phyloP scores from a whole-genome alignment of 1,140 invertebrate genomes.

The Zeugodacus cucurbitae region DNA sequence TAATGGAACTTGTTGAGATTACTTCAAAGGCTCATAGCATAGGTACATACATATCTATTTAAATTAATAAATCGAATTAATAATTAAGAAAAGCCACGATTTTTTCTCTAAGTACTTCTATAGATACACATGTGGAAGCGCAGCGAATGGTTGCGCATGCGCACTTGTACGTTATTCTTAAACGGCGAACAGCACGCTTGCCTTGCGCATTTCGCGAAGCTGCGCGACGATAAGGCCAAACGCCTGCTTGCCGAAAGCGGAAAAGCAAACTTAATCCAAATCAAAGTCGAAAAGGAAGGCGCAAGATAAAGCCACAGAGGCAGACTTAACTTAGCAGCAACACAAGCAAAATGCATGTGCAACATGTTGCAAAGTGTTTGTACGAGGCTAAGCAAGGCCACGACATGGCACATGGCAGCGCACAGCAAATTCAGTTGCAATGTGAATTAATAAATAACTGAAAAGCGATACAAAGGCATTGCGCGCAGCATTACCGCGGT shows the following conservation, averaged over 20 bases:
- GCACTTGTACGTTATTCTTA: slow-evolving; percentile 11
- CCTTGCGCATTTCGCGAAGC: not conserved
- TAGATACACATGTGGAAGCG: not conserved
- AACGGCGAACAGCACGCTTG: not conserved
- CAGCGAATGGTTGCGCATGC: slow-evolving; percentile 27
- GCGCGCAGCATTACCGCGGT: not conserved
- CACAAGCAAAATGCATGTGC: not conserved
- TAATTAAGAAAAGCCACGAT: not conserved
- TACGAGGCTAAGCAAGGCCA: not conserved
- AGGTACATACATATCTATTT: too few relatives aligned
- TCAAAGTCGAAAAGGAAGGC: slow-evolving; percentile 20
- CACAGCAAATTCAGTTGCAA: not conserved
- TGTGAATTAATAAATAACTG: slow-evolving; percentile 30
- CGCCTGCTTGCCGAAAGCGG: not conserved
- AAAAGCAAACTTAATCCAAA: not conserved
- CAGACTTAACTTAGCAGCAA: not conserved
- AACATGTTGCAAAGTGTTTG: not conserved
- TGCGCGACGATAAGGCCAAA: not conserved
- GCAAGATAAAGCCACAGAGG: not conserved
- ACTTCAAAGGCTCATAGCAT: too few relatives aligned
- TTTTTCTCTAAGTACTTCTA: not conserved
- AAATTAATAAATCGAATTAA: not conserved
- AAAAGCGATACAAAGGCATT: slow-evolving; percentile 6
- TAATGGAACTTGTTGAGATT: too few relatives aligned
- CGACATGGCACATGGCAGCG: not conserved